phyloP scores from a whole-genome alignment of 2,888 invertebrate species.

The Mantis religiosa region DNA sequence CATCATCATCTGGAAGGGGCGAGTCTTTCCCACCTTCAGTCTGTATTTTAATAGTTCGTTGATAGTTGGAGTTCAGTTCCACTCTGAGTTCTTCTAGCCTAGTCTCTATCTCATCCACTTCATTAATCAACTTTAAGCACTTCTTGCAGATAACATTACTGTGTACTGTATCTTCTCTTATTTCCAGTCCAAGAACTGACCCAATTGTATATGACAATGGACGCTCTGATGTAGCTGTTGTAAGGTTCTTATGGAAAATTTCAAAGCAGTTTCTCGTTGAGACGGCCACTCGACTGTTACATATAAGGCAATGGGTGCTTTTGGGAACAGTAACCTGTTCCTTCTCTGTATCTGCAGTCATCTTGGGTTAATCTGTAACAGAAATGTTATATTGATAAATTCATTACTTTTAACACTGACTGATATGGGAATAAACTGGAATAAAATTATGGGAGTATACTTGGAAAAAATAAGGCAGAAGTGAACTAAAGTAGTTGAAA shows the following conservation, averaged over 20 bases:
- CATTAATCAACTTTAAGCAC: slow-evolving; percentile 59
- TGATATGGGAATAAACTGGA: too few relatives aligned
- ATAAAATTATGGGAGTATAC: too few relatives aligned
- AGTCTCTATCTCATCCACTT: slow-evolving; percentile 45
- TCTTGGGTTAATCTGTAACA: slow-evolving; percentile 24
- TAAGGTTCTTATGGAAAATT: slow-evolving; percentile 47
- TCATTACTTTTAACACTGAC: too few relatives aligned
- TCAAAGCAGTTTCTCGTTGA: slow-evolving; percentile 52
- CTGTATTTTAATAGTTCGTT: slow-evolving; percentile 41
- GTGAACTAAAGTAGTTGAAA: too few relatives aligned
- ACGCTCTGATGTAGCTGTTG: slow-evolving; percentile 39
- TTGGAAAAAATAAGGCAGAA: too few relatives aligned
- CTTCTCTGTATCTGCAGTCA: slow-evolving; percentile 42
- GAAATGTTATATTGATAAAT: background rate
- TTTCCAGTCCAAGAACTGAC: slow-evolving; percentile 47
- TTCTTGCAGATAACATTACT: slow-evolving; percentile 57
- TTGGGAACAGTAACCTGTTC: slow-evolving; percentile 20
- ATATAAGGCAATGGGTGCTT: slow-evolving; percentile 55
- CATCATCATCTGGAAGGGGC: slow-evolving; percentile 17
- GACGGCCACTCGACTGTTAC: slow-evolving; percentile 53
- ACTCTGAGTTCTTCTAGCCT: slow-evolving; percentile 49
- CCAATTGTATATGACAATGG: slow-evolving; percentile 46
- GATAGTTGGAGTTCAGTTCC: slow-evolving; percentile 52
- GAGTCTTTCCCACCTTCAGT: slow-evolving; percentile 29
- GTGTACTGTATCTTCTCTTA: slow-evolving; percentile 52